Evolutionary conservation across 2,113 vertebrate species (phyloP).

Genomic region (Notothenia rossii): DNA sequence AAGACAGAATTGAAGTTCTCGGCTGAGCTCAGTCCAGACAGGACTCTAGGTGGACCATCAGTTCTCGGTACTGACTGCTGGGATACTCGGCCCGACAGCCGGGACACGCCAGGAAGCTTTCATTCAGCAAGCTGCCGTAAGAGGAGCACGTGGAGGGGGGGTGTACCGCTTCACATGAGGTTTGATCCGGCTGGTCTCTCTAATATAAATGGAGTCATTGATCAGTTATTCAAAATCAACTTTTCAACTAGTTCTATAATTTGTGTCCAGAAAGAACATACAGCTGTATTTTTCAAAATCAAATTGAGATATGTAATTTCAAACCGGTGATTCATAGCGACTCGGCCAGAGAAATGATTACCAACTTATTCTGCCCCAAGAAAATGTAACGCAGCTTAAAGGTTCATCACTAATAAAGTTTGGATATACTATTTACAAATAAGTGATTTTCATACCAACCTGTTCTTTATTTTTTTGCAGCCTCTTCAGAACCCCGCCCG

Average conservation of each 20-base stretch:
- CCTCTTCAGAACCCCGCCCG: slow-evolving; percentile 84
- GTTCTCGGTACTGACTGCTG: slow-evolving; percentile 85
- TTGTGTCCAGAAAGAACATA: background rate
- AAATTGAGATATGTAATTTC: too few relatives aligned
- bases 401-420: background rate
- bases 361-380: too few relatives aligned
- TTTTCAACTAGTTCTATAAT: background rate
- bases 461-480: slow-evolving; percentile 81
- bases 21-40: slow-evolving; percentile 81
- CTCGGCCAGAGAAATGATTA: too few relatives aligned
- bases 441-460: slow-evolving; percentile 38
- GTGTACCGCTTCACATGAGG: slow-evolving; percentile 61
- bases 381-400: slow-evolving; percentile 13
- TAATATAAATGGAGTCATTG: slow-evolving; percentile 47
- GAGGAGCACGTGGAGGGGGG: slow-evolving; percentile 70
- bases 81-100: slow-evolving; percentile 85
- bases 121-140: slow-evolving; percentile 79
- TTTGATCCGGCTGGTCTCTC: slow-evolving; percentile 76
- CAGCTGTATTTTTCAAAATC: too few relatives aligned
- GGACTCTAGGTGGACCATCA: slow-evolving; percentile 89
- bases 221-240: background rate
- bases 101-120: slow-evolving; percentile 91
- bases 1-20: background rate
- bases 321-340: too few relatives aligned
- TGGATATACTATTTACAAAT: background rate